Conservation (phyloP, 2,797 vertebrate species). For the Parauchenoglanis punctatus region DNA sequence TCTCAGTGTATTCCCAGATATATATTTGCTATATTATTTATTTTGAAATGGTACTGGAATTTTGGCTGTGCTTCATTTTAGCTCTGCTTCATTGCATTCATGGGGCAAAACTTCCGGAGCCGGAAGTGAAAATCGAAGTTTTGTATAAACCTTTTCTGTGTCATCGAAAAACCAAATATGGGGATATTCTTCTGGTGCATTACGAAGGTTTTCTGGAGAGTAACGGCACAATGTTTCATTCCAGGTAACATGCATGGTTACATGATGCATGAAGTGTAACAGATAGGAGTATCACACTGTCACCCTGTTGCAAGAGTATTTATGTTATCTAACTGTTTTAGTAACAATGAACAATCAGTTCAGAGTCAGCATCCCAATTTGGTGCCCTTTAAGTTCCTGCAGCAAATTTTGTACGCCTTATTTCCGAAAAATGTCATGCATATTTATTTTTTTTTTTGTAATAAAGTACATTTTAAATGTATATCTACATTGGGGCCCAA, state of each 20-base stretch:
- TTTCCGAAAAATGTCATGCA: too few relatives aligned
- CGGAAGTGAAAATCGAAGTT: conserved; percentile 90
- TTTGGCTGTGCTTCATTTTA: conserved; percentile 66
- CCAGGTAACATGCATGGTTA: conserved; percentile 80
- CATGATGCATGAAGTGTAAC: not conserved
- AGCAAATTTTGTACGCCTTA: not conserved
- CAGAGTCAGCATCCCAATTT: not conserved
- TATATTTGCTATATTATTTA: not conserved
- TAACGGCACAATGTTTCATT: conserved; percentile 91
- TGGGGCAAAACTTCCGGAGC: conserved; percentile 86
- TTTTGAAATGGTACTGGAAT: conserved; percentile 69
- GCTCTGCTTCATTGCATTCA: conserved; percentile 68
- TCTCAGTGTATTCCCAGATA: not conserved
- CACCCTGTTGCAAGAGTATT: not conserved
- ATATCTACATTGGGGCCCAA: too few relatives aligned
- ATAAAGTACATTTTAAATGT: not conserved
- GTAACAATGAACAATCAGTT: not conserved
- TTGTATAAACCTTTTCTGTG: conserved; percentile 89
- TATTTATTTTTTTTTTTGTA: not conserved
- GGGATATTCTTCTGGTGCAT: conserved; percentile 91
- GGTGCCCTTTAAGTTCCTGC: not conserved
- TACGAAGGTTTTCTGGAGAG: conserved; percentile 89
- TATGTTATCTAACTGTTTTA: not conserved
- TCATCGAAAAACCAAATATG: conserved; percentile 85
- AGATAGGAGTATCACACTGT: not conserved